phyloP scores from a whole-genome alignment of 2,888 invertebrate genomes.

The Pemphredon lugubris region DNA sequence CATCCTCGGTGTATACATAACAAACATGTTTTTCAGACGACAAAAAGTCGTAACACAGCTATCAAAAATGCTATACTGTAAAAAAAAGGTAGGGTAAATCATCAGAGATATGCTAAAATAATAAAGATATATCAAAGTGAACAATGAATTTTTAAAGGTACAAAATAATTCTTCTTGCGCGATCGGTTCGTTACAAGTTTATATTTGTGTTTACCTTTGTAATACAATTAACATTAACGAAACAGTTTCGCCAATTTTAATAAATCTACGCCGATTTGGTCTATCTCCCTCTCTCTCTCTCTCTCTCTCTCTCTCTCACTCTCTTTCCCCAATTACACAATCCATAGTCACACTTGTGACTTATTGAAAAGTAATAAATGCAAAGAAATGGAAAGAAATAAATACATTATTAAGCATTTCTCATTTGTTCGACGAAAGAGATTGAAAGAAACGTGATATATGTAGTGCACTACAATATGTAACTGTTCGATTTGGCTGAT shows the following conservation, averaged over 20 bases:
- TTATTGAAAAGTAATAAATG: no score
- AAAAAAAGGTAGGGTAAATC: constrained; percentile 36
- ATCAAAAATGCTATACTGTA: no score
- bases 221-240: constrained; percentile 31
- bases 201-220: constrained; percentile 41
- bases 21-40: no score
- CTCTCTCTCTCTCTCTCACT: no score
- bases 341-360: no score
- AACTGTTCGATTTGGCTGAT: constrained; percentile 59
- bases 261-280: constrained; percentile 53
- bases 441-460: constrained; percentile 5
- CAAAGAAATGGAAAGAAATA: no score
- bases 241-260: constrained; percentile 48
- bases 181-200: constrained; percentile 35
- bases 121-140: constrained; percentile 45
- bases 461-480: constrained; percentile 34
- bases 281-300: no score
- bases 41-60: no score
- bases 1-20: no score
- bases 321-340: no score
- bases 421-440: no score
- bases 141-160: constrained; percentile 54
- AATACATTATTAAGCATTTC: no score
- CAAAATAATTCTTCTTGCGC: constrained; percentile 49
- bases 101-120: constrained; percentile 48